Percentiles rank a stretch among this genome's conserved stretches.
phyloP scores from a whole-genome alignment of 2,113 vertebrate genomes.

The Zootoca vivipara region DNA sequence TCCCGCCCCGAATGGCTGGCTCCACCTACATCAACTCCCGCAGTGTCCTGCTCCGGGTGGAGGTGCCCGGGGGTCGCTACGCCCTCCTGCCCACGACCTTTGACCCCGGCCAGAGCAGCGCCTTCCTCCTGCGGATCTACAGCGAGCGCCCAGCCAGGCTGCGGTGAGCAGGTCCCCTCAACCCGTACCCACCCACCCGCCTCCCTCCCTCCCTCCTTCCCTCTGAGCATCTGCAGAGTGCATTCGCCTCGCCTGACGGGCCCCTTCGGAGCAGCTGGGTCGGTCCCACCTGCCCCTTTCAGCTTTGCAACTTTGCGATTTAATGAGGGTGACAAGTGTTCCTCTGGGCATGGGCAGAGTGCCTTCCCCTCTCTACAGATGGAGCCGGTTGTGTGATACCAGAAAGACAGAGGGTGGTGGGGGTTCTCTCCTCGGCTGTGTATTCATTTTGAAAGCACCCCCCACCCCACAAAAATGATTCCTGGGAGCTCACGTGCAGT shows the following conservation, averaged over 20 bases:
- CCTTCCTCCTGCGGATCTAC: neutral
- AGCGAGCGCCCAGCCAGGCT: neutral
- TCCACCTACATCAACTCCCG: neutral
- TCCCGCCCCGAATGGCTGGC: neutral
- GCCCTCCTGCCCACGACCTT: neutral
- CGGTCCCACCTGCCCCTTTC: too few relatives aligned
- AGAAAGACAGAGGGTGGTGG: neutral
- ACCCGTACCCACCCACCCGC: too few relatives aligned
- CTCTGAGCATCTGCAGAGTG: neutral
- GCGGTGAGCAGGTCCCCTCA: neutral
- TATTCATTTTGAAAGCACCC: too few relatives aligned
- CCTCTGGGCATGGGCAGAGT: neutral
- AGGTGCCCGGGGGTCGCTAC: neutral
- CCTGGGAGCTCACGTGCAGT: too few relatives aligned
- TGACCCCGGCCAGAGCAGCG: neutral
- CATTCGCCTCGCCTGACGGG: neutral
- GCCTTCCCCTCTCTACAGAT: neutral
- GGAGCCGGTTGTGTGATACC: accelerated
- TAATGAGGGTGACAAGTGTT: too few relatives aligned
- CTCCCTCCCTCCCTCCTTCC: too few relatives aligned
- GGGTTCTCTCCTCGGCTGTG: too few relatives aligned
- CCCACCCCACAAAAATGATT: too few relatives aligned
- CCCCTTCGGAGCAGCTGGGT: neutral
- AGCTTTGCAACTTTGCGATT: neutral
- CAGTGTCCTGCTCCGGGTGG: neutral